Conservation (phyloP, 2,113 vertebrate species). For the Saimiri boliviensis region DNA sequence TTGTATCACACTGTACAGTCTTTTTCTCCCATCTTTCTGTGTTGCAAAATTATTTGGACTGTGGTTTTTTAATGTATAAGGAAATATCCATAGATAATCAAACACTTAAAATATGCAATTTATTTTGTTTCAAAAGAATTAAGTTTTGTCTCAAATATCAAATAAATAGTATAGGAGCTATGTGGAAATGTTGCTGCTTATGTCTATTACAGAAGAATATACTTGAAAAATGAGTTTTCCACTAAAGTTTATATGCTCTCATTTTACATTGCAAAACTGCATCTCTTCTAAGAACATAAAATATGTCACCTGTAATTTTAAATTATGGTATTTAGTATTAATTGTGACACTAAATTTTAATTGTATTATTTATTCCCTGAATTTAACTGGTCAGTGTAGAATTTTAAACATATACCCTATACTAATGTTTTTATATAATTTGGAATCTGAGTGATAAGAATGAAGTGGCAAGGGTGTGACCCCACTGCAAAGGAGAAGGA, state of each 20-base stretch:
- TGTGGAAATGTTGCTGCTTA: background rate
- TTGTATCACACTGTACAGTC: background rate
- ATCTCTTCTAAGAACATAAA: background rate
- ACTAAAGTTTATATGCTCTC: background rate
- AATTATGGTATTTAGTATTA: background rate
- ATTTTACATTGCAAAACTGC: background rate
- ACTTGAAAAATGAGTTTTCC: background rate
- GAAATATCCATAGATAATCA: background rate
- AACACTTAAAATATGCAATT: background rate
- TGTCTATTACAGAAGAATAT: background rate
- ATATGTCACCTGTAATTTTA: background rate
- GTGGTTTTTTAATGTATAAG: background rate
- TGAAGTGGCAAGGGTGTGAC: background rate
- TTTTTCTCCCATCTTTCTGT: background rate
- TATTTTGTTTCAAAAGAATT: background rate
- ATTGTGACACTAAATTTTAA: background rate
- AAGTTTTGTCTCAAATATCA: background rate
- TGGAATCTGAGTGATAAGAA: background rate
- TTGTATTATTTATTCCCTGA: background rate
- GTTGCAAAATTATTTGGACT: background rate
- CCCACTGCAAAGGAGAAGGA: background rate
- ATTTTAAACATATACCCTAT: background rate
- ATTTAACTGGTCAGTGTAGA: background rate
- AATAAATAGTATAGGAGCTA: background rate
- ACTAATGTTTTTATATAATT: background rate